Evolutionary conservation across 1,140 invertebrate species (phyloP).

Genomic region (Asbolus verrucosus): DNA sequence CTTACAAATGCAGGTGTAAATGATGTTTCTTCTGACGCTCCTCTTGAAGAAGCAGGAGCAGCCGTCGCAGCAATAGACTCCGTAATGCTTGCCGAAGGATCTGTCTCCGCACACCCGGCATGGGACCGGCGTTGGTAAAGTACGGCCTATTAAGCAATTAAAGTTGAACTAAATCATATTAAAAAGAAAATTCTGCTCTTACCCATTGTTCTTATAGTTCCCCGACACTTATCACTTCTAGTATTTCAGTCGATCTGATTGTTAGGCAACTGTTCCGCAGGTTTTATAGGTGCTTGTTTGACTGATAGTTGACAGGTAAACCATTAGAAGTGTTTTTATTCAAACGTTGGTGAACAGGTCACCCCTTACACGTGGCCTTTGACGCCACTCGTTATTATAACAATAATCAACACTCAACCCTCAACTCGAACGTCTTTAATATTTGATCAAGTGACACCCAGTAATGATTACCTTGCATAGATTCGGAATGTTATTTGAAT

Average conservation of each 20-base stretch:
- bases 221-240: conserved; percentile 29
- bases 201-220: conserved; percentile 20
- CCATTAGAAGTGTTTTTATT: conserved; percentile 49
- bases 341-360: conserved; percentile 36
- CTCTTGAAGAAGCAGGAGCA: conserved; percentile 92
- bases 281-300: conserved; percentile 53
- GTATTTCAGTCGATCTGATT: conserved; percentile 27
- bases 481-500: conserved; percentile 3
- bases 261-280: conserved; percentile 12
- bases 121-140: conserved; percentile 74
- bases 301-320: conserved; percentile 55
- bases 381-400: conserved; percentile 46
- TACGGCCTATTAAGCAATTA: conserved; percentile 69
- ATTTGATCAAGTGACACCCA: conserved; percentile 46
- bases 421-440: conserved; percentile 51
- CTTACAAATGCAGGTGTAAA: conserved; percentile 84
- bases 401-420: conserved; percentile 45
- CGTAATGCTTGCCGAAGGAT: conserved; percentile 90
- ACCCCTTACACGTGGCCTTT: conserved; percentile 51
- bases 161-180: no score
- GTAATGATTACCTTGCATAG: conserved; percentile 29
- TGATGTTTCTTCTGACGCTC: conserved; percentile 76
- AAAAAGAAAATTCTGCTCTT: no score
- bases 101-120: conserved; percentile 88
- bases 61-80: conserved; percentile 88